These are phyloP conservation scores for Sesamia inferens DNA, from an alignment of 2,888 invertebrate genomes.

Conservation along the genomic window DNA sequence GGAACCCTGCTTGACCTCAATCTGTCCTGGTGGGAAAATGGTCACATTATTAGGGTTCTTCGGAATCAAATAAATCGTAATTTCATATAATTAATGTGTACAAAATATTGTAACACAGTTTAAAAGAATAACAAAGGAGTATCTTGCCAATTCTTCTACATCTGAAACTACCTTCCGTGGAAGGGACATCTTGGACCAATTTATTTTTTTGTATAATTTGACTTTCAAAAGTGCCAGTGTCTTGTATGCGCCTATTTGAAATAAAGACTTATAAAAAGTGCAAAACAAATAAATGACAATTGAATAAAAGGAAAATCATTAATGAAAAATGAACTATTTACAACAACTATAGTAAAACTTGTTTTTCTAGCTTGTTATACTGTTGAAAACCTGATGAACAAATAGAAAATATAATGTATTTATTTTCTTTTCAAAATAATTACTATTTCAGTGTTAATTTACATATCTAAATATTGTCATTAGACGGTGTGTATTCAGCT, in stretches of 20 bases:
- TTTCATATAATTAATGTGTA: no score
- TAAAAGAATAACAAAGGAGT: no score
- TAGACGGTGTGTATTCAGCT: background rate
- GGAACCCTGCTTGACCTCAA: background rate
- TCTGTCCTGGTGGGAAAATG: background rate
- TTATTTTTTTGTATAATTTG: no score
- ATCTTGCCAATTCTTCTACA: no score
- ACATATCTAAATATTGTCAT: conserved; percentile 9
- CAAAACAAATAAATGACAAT: background rate
- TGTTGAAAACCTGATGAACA: conserved; percentile 16
- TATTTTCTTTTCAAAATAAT: conserved; percentile 5
- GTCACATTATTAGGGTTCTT: background rate
- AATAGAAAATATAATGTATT: conserved; percentile 14
- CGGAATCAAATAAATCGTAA: background rate
- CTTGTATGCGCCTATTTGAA: no score
- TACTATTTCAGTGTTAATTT: conserved; percentile 7
- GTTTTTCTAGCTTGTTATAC: background rate
- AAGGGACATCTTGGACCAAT: no score
- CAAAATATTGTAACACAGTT: no score
- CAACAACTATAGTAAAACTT: conserved; percentile 4
- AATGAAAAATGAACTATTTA: background rate
- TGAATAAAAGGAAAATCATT: no score
- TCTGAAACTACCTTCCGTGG: no score
- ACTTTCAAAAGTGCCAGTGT: no score
- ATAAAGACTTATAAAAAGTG: background rate